Base-by-base conservation (phyloP, 2,113 vertebrate genomes). In the Nesogale talazaci region DNA sequence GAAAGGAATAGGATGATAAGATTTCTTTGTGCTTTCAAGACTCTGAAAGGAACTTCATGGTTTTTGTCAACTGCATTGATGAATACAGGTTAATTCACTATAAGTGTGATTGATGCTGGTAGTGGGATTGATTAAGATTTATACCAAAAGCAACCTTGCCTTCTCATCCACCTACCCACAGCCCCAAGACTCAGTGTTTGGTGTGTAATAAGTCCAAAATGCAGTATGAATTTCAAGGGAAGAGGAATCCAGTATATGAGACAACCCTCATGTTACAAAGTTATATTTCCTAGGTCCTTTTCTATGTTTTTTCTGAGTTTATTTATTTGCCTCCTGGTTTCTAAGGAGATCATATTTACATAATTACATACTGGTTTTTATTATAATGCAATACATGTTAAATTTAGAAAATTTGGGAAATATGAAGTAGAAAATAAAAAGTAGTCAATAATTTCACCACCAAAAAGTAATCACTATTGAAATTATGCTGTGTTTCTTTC, bases 401-500 rank as follows among this genome's bases (percentile, higher is more conserved):
- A 85, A 79, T 91, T 92, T 91, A 86, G 63, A 86, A 67, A 82
- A 74, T 88, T 86, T 27, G 29, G 31, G 56, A 63, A 85, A 23
- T 63, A 27, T 46, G n/a, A n/a, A n/a, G n/a, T n/a, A 10, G 36
- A 88, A 25, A 86, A 92, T 82, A 83, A 69, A 16, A 74, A 56
- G 52, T 1, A 40, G 27, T 23, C 19, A 65, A 79, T 81, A 57
- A 52, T 91, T 40, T 20, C 14, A 56, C 4, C 57, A 46, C 25
- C 34, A 17, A 72, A 83, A 85, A 46, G 82, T 23, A 65, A 25
- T 10, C 5, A 40, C 27, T 63, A n/a, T 74, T 77, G 57, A 85
- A 59, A 79, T n/a, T 88, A 65, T 69, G 19, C 25, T 42, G 23
- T 27, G 23, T 27, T n/a, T 57, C 23, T 67, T 91, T 6, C 52